Evolutionary conservation across 2,113 vertebrate species (phyloP), one percentile per base, ranked within the genome.

Genomic region (Pongo pygmaeus): DNA sequence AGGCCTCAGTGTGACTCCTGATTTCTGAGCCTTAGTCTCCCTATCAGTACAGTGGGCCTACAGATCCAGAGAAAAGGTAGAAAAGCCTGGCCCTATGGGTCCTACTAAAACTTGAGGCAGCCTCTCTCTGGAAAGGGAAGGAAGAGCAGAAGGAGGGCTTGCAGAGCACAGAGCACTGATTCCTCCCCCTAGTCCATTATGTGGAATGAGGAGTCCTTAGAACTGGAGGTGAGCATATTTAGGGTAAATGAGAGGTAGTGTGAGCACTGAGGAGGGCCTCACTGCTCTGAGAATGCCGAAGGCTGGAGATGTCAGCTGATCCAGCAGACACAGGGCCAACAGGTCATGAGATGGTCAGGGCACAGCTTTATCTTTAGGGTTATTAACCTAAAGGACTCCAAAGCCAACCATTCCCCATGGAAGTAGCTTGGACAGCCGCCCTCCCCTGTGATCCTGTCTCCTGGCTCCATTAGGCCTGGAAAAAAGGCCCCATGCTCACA

Each of bases 1-100:
- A 81, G 75, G 22, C n/a, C 59, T 77, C 59, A 52, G 14, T 38
- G 67, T 89, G 18, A 91, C 81, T 74, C 4, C 75, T 50, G 7
- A 20, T 61, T 94, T 92, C 30, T 94, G 67, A 94, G 35, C 25
- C 96, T 88, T 61, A 70, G 57, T 96, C 94, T 97, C 16, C 38
- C 35, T 92, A 5, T 88, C 64, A 78, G n/a, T 92, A 59, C 94
- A 95, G 79, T 67, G 16, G 27, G 38, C 43, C 43, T 75, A 18
- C 25, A 50, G n/a, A 35, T 67, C 52, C n/a, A 86, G 59, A 84
- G 55, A 84, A 89, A 74, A n/a, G 27, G 35, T 17, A 8, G n/a
- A 74, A 75, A 85, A 90, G n/a, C 12, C n/a, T 80, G 77, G 22
- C 40, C 23, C 1, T 55, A 3, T 77, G 35, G 70, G 55, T 38